phyloP scores from a whole-genome alignment of 1,140 invertebrate genomes.

The Agraylea sexmaculata region DNA sequence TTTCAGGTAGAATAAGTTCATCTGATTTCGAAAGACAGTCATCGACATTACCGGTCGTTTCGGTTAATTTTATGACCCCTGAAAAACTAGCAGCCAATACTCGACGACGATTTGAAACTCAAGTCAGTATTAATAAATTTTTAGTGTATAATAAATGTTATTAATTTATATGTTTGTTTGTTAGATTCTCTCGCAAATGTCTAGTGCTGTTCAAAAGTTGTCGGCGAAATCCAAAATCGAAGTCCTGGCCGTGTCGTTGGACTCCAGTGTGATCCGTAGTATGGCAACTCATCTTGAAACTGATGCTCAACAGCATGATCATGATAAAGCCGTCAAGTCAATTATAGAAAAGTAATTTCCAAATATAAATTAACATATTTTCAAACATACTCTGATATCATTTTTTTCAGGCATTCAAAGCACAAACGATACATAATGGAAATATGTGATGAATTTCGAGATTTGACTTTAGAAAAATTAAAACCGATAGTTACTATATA shows the following conservation, averaged over 20 bases:
- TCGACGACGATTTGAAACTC: conserved; percentile 37
- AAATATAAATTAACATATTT: conserved; percentile 8
- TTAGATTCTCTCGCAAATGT: conserved; percentile 44
- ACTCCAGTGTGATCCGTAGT: conserved; percentile 40
- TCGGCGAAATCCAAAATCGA: conserved; percentile 43
- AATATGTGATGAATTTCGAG: conserved; percentile 46
- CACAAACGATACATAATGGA: conserved; percentile 46
- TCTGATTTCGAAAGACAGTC: conserved; percentile 22
- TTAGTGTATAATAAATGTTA: background rate
- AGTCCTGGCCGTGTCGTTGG: conserved; percentile 47
- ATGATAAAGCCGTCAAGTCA: conserved; percentile 39
- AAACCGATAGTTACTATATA: conserved; percentile 44
- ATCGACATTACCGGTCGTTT: conserved; percentile 22
- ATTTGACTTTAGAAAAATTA: conserved; percentile 38
- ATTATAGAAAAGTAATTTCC: conserved; percentile 48
- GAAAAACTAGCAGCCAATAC: conserved; percentile 40
- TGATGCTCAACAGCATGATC: conserved; percentile 42
- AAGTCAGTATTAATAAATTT: conserved; percentile 22
- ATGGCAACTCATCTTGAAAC: conserved; percentile 45
- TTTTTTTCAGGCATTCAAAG: conserved; percentile 40
- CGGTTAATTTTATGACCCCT: conserved; percentile 34
- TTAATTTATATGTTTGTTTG: conserved; percentile 21
- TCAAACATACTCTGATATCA: background rate
- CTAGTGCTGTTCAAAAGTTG: conserved; percentile 40
- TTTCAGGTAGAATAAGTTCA: conserved; percentile 23